phyloP scores from a whole-genome alignment of 2,888 invertebrate species.

The Amitus sp. region DNA sequence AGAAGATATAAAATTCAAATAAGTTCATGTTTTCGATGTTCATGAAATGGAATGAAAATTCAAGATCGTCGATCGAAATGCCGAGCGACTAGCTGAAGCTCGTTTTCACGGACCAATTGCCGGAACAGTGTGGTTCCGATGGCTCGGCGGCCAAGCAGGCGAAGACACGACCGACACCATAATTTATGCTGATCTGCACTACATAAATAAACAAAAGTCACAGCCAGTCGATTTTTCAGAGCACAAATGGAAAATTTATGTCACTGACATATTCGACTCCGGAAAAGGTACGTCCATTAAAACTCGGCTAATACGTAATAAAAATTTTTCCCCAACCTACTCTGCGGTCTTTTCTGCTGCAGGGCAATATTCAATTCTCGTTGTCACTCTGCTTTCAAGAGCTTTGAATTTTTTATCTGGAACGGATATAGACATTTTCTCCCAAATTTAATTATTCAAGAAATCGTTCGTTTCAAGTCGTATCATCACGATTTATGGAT shows the following conservation, averaged over 20 bases:
- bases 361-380: too few relatives aligned
- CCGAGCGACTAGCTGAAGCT: constrained; percentile 82
- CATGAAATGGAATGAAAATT: constrained; percentile 10
- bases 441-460: too few relatives aligned
- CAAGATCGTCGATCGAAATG: constrained; percentile 73
- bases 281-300: constrained; percentile 66
- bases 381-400: too few relatives aligned
- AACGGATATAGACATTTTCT: too few relatives aligned
- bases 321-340: background rate
- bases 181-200: constrained; percentile 82
- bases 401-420: too few relatives aligned
- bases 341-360: too few relatives aligned
- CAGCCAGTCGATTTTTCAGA: constrained; percentile 71
- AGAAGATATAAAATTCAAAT: background rate
- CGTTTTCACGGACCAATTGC: constrained; percentile 80
- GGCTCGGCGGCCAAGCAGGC: constrained; percentile 68
- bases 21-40: background rate
- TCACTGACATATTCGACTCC: constrained; percentile 87
- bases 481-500: too few relatives aligned
- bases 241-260: constrained; percentile 90
- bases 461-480: too few relatives aligned
- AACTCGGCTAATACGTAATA: background rate
- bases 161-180: constrained; percentile 77
- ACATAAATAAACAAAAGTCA: constrained; percentile 70
- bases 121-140: constrained; percentile 81